A percentile compares a stretch with the other conserved stretches of the same genome.
phyloP scores from a whole-genome alignment of 2,797 vertebrate genomes.

The Ptychadena robeensis region DNA sequence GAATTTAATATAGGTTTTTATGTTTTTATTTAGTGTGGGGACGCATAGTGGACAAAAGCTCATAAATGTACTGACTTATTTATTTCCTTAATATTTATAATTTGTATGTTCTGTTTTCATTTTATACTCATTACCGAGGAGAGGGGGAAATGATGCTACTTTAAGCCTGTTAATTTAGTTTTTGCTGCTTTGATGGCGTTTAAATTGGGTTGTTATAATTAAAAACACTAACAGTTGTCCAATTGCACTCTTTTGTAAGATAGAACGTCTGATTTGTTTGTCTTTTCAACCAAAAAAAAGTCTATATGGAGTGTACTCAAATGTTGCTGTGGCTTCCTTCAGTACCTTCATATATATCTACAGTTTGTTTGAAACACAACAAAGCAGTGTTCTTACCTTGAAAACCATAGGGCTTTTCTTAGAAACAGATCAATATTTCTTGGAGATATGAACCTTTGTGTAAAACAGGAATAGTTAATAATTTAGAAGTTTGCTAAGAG shows the following conservation, averaged over 20 bases:
- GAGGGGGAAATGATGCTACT: constrained; percentile 1
- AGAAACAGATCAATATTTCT: not conserved
- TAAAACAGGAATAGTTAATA: not conserved
- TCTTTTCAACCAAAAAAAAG: not conserved
- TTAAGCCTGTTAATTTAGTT: constrained; percentile 21
- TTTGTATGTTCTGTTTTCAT: constrained; percentile 32
- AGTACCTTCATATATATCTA: not conserved
- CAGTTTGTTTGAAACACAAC: not conserved
- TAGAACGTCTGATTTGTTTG: not conserved
- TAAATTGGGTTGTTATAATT: not conserved
- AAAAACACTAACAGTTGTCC: not conserved
- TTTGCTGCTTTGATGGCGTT: not conserved
- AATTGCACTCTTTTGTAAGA: not conserved
- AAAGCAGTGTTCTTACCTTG: not conserved
- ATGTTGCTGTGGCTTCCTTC: not conserved
- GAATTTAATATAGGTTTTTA: constrained; percentile 54
- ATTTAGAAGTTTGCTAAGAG: not conserved
- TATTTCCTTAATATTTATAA: constrained; percentile 44
- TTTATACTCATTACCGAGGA: constrained; percentile 22
- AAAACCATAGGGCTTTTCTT: not conserved
- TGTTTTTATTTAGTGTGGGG: constrained; percentile 50
- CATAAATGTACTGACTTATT: constrained; percentile 45
- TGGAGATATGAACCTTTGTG: not conserved
- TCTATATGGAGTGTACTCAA: not conserved
- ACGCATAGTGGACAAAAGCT: constrained; percentile 55